A percentile compares a stretch with the other conserved stretches of the same genome.
phyloP scores from a whole-genome alignment of 2,113 vertebrate species.

The Cynopterus brachyotis region DNA sequence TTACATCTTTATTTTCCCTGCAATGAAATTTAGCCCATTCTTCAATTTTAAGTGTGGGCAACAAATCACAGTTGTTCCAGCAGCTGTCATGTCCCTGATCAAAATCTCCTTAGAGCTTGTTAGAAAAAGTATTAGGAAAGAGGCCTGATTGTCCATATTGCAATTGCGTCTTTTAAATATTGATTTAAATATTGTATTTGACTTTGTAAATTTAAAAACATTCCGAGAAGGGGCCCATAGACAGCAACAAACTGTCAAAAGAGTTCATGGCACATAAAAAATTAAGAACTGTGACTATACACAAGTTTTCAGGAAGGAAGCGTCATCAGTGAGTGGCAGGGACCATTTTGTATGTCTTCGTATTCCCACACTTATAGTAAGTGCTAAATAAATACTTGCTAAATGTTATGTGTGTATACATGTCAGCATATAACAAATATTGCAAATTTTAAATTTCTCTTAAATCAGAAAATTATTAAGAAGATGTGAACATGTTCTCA shows the following conservation, averaged over 20 bases:
- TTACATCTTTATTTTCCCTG: background rate
- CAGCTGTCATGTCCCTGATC: background rate
- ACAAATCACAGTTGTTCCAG: background rate
- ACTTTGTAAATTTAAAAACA: background rate
- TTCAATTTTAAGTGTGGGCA: background rate
- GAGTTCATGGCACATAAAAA: background rate
- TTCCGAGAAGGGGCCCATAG: background rate
- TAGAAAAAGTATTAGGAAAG: background rate
- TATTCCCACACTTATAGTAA: background rate
- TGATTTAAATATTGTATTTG: background rate
- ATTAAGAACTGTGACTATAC: background rate
- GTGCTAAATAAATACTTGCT: background rate
- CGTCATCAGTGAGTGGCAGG: background rate
- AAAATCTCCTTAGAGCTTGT: background rate
- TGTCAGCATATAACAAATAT: background rate
- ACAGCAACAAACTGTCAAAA: background rate
- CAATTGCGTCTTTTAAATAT: background rate
- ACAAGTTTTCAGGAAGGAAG: background rate
- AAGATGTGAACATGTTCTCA: background rate
- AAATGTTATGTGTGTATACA: background rate
- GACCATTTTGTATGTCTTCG: background rate
- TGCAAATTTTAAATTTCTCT: background rate
- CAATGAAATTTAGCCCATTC: background rate
- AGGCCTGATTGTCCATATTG: background rate
- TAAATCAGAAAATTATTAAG: constrained; percentile 1